These are phyloP conservation scores for Tupaia chinensis DNA, from an alignment of 2,113 vertebrate species.

Conservation along the genomic window DNA sequence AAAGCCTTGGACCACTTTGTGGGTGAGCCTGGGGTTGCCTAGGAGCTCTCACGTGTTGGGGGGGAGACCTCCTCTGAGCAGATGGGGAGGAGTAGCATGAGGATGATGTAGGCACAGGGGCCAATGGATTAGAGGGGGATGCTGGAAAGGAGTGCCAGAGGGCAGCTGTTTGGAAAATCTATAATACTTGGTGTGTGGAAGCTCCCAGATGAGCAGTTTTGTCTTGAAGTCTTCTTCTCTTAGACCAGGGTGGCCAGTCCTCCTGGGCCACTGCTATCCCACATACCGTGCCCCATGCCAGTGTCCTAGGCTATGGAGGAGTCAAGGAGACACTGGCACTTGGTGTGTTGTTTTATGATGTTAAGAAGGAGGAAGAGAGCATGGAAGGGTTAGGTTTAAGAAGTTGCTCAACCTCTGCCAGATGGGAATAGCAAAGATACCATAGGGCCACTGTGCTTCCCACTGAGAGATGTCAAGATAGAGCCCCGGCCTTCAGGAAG, in stretches of 20 bases:
- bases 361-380: neutral
- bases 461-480: neutral
- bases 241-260: neutral
- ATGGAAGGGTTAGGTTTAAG: neutral
- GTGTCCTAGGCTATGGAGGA: neutral
- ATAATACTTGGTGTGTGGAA: neutral
- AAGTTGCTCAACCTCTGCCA: neutral
- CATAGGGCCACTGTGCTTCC: neutral
- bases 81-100: neutral
- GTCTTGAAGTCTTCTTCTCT: constrained; percentile 22
- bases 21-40: neutral
- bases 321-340: neutral
- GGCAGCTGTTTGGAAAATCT: neutral
- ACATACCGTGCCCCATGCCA: neutral
- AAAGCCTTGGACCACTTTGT: neutral
- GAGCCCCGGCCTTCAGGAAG: accelerated
- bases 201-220: neutral
- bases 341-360: neutral
- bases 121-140: neutral
- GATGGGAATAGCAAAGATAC: neutral
- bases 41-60: neutral
- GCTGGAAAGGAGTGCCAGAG: neutral
- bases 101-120: neutral
- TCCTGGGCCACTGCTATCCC: neutral
- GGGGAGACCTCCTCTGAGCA: neutral